Conservation (phyloP, 2,888 invertebrate genomes). For the Entomobrya multifasciata region DNA sequence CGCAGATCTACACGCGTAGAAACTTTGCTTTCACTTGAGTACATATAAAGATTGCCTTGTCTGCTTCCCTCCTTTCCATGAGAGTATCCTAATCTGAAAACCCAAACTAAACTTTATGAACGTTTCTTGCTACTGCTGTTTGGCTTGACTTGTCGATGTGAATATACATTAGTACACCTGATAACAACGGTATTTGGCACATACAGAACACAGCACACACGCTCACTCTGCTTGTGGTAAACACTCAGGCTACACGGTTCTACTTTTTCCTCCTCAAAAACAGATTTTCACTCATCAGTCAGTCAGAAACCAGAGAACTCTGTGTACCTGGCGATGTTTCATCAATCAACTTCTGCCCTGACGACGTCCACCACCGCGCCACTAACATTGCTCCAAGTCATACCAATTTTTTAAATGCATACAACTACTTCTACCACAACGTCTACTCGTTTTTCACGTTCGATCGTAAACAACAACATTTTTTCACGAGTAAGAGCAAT, state of each 20-base stretch:
- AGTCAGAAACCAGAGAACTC: slow-evolving; percentile 64
- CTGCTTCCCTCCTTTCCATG: slow-evolving; percentile 48
- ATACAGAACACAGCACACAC: background rate
- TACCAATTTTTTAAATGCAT: slow-evolving; percentile 15
- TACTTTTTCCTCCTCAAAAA: slow-evolving; percentile 41
- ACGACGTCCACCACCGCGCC: slow-evolving; percentile 23
- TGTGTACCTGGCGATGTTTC: slow-evolving; percentile 66
- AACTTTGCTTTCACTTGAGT: slow-evolving; percentile 44
- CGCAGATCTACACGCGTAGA: slow-evolving; percentile 33
- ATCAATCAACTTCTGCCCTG: slow-evolving; percentile 56
- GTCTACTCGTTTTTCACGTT: background rate
- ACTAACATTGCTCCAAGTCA: background rate
- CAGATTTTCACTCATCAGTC: slow-evolving; percentile 70
- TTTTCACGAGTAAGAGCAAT: slow-evolving; percentile 17
- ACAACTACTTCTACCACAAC: background rate
- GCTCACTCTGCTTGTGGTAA: slow-evolving; percentile 41
- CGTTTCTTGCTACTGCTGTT: slow-evolving; percentile 15
- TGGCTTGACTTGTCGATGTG: background rate
- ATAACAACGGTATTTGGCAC: slow-evolving; percentile 35
- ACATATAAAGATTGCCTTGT: slow-evolving; percentile 52
- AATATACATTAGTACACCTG: slow-evolving; percentile 55
- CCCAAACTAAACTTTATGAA: background rate
- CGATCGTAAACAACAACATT: slow-evolving; percentile 31
- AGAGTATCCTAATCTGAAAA: slow-evolving; percentile 55
- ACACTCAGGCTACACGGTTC: slow-evolving; percentile 65